Evolutionary conservation across 1,140 invertebrate genomes (phyloP).

Genomic region (Bombus balteatus): DNA sequence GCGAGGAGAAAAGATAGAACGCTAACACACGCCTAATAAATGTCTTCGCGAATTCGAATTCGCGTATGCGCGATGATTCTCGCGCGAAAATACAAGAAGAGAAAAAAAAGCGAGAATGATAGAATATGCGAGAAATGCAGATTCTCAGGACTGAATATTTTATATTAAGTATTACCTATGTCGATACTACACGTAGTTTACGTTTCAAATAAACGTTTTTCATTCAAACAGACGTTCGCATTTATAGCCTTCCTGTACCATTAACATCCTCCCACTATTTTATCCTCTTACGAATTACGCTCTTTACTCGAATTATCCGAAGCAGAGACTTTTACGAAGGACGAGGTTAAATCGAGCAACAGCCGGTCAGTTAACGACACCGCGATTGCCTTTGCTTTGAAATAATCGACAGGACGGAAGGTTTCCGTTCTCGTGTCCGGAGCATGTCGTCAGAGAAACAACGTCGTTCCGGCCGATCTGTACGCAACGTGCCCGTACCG

Average conservation of each 20-base stretch:
- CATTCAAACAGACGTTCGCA: slow-evolving; percentile 63
- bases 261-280: background rate
- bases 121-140: slow-evolving; percentile 57
- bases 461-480: background rate
- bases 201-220: slow-evolving; percentile 81
- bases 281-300: background rate
- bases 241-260: background rate
- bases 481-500: slow-evolving; percentile 2
- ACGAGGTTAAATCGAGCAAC: background rate
- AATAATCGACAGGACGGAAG: background rate
- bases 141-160: slow-evolving; percentile 74
- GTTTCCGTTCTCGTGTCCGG: background rate
- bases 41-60: slow-evolving; percentile 47
- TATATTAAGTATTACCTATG: slow-evolving; percentile 75
- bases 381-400: background rate
- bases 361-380: background rate
- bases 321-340: background rate
- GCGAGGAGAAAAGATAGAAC: background rate
- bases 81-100: slow-evolving; percentile 43
- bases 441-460: background rate
- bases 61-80: slow-evolving; percentile 48
- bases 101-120: slow-evolving; percentile 51
- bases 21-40: background rate
- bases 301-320: background rate
- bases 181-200: slow-evolving; percentile 73